These are phyloP conservation scores for Nomada lathburiana DNA, from an alignment of 2,888 invertebrate species.

Conservation along the genomic window DNA sequence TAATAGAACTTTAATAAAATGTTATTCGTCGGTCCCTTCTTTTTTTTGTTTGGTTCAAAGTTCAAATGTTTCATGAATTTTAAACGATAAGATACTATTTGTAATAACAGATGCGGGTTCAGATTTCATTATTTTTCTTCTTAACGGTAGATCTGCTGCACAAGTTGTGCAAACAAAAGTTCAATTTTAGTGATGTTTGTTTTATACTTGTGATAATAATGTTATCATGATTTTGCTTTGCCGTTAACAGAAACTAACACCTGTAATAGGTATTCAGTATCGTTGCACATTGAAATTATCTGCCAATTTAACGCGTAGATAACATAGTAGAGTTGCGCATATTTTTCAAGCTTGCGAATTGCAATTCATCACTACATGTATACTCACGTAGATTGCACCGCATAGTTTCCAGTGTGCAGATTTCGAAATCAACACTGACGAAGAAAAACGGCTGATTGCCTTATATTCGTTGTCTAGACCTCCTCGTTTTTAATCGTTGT, in stretches of 20 bases:
- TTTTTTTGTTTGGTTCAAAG: neutral
- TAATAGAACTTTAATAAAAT: neutral
- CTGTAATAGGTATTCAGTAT: neutral
- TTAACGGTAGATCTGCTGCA: too few relatives aligned
- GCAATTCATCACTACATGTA: conserved; percentile 25
- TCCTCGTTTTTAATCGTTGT: conserved; percentile 18
- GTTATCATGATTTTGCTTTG: too few relatives aligned
- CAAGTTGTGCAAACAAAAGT: too few relatives aligned
- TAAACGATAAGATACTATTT: too few relatives aligned
- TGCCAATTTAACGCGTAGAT: conserved; percentile 25
- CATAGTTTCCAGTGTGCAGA: conserved; percentile 10
- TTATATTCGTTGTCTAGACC: neutral
- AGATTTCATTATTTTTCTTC: too few relatives aligned
- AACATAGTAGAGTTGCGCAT: conserved; percentile 34
- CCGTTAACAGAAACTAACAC: too few relatives aligned
- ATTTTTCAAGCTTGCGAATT: conserved; percentile 44
- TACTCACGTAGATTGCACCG: conserved; percentile 1
- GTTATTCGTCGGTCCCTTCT: neutral
- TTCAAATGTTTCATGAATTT: too few relatives aligned
- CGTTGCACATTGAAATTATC: conserved; percentile 36
- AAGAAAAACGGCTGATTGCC: conserved; percentile 12
- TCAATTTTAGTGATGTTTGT: too few relatives aligned
- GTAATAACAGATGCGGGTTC: too few relatives aligned
- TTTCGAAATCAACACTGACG: neutral
- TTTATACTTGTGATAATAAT: too few relatives aligned